Evolutionary conservation across 2,797 vertebrate species (phyloP).

Genomic region (Sciurus carolinensis): DNA sequence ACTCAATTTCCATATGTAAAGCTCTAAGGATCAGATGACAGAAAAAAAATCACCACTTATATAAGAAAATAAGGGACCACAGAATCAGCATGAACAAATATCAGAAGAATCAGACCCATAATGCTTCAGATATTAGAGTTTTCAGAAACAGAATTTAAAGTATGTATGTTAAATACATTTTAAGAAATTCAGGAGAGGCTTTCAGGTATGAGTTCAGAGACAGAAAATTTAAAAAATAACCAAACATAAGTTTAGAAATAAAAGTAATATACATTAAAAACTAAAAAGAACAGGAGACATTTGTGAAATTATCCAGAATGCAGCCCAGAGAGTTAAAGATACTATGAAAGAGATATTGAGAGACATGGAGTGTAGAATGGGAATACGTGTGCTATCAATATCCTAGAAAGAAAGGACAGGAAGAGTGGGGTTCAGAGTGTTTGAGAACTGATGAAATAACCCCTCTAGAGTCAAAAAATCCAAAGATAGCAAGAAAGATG

Average conservation of each 20-base stretch:
- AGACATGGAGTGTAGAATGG: background rate
- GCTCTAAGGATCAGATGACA: background rate
- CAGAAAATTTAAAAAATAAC: background rate
- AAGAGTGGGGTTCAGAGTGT: background rate
- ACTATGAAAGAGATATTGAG: background rate
- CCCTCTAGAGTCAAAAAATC: background rate
- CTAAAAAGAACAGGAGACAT: background rate
- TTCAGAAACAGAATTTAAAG: conserved; percentile 12
- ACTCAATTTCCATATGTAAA: background rate
- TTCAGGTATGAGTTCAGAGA: background rate
- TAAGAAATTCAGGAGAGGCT: conserved; percentile 26
- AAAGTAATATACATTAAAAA: conserved; percentile 25
- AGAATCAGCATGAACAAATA: background rate
- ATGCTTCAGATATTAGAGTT: background rate
- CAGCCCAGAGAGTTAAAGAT: background rate
- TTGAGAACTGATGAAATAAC: background rate
- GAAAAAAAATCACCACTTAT: background rate
- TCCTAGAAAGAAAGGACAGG: background rate
- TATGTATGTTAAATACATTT: background rate
- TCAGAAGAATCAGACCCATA: background rate
- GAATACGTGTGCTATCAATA: background rate
- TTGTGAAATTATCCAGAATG: conserved; percentile 1
- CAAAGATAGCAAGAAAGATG: background rate
- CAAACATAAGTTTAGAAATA: conserved; percentile 14
- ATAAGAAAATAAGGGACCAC: background rate